Percentiles rank a stretch among this genome's conserved stretches.
Evolutionary conservation across 1,140 invertebrate genomes (phyloP).

Genomic region (Pseudomyrmex gracilis): DNA sequence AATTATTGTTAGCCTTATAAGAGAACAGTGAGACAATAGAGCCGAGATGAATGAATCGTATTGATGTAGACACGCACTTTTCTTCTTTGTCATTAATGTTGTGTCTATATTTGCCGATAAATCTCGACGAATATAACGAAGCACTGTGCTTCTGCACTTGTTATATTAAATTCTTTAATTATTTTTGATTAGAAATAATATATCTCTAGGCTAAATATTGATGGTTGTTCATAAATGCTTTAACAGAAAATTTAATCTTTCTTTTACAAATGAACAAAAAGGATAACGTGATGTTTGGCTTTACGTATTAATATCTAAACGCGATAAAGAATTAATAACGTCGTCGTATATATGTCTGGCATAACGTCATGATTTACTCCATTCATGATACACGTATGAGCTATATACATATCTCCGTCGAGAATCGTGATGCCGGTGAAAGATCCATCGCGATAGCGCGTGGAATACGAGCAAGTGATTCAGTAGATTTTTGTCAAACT

Average conservation of each 20-base stretch:
- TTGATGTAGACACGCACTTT: neutral
- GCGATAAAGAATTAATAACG: neutral
- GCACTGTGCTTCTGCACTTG: neutral
- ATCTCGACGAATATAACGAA: neutral
- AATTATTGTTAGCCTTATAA: constrained; percentile 25
- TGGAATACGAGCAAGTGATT: constrained; percentile 58
- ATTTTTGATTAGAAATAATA: neutral
- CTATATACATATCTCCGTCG: constrained; percentile 5
- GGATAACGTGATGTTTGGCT: neutral
- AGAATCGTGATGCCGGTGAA: constrained; percentile 3
- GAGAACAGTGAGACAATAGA: neutral
- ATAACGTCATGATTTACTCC: neutral
- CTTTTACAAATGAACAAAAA: neutral
- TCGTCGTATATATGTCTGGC: neutral
- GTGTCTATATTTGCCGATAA: neutral
- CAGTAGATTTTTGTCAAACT: constrained; percentile 72
- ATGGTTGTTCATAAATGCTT: too few species aligned
- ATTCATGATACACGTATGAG: neutral
- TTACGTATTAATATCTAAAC: neutral
- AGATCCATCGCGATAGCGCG: neutral
- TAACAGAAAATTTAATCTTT: neutral
- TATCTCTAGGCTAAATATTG: too few species aligned
- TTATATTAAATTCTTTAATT: neutral
- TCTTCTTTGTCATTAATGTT: neutral
- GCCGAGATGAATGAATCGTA: constrained; percentile 1